phyloP scores from a whole-genome alignment of 2,113 vertebrate species.

The Rattus rattus region DNA sequence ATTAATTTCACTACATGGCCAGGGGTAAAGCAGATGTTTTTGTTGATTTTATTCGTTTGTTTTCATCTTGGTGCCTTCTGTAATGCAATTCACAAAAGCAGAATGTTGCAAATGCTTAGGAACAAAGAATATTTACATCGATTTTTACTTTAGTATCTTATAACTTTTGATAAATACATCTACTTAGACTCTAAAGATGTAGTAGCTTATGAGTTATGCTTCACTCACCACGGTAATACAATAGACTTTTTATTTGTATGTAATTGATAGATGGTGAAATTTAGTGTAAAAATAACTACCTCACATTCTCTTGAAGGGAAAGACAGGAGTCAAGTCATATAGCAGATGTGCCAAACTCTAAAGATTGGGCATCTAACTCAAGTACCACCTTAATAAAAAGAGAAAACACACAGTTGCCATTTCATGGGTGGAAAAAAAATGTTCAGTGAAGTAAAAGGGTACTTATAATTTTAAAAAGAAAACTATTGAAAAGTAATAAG shows the following conservation, averaged over 20 bases:
- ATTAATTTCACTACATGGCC: constrained; percentile 73
- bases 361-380: not conserved
- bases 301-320: not conserved
- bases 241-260: not conserved
- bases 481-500: not conserved
- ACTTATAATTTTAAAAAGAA: not conserved
- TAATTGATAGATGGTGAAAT: constrained; percentile 4
- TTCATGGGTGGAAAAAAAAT: not conserved
- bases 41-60: constrained; percentile 57
- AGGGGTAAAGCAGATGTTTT: constrained; percentile 75
- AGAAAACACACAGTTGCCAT: not conserved
- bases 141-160: constrained; percentile 62
- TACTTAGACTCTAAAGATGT: not conserved
- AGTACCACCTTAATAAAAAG: not conserved
- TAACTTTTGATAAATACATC: constrained; percentile 36
- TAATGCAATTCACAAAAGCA: constrained; percentile 74
- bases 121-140: not conserved
- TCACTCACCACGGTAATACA: not conserved
- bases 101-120: constrained; percentile 76
- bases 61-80: constrained; percentile 47
- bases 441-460: not conserved
- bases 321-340: not conserved
- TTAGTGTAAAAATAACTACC: not conserved
- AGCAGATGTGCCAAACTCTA: not conserved
- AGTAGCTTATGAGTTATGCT: not conserved